Evolutionary conservation across 2,888 invertebrate genomes (phyloP), one percentile per base, ranked within the genome.

Genomic region (Pycnomerus fuliginosus): DNA sequence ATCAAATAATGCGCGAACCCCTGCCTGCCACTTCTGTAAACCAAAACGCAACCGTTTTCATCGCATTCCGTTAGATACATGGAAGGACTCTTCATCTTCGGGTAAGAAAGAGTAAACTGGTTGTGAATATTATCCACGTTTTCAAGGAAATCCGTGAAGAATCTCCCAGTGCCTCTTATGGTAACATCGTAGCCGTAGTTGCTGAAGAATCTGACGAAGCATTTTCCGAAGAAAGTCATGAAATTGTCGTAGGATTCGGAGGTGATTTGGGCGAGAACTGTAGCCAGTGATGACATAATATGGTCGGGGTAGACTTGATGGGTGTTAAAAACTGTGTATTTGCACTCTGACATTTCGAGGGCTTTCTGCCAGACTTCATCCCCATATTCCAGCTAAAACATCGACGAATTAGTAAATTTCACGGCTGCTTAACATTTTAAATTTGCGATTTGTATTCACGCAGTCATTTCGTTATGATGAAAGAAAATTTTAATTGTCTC

Each of bases 111-210:
- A 42, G 90, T 78, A 84, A 94, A 93, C 61, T 90, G 89, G 58
- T 90, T 83, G 69, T 94, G 94, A 48, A 95, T 87, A 67, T 90
- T 93, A 72, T 95, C 94, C 37, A 94, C 90, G 7, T 87, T 92
- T 67, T 91, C 87, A 40, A 94, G 78, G 66, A 94, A 94, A 58
- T 94, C 93, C 60, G 91, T 85, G 73, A 91, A 94, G 69, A 88
- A 86, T 16, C 94, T 80, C 0, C 94, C 94, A 0, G 92, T 90
- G 0, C 91, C 87, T 44, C 88, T 85, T 55, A 94, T 84, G 72
- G 90, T 88, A 51, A 82, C 85, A 65, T 91, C 92, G 72, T 69
- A 86, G 80, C 92, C 91, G 59, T 90, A 89, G 68, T 89, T 87
- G 64, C 85, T 88, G 72, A 91, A 93, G 72, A 88, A 94, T 43